Percentiles rank a stretch among this genome's conserved stretches.
phyloP scores from a whole-genome alignment of 23 tunicate genomes.

The Trididemnum nubilum region DNA sequence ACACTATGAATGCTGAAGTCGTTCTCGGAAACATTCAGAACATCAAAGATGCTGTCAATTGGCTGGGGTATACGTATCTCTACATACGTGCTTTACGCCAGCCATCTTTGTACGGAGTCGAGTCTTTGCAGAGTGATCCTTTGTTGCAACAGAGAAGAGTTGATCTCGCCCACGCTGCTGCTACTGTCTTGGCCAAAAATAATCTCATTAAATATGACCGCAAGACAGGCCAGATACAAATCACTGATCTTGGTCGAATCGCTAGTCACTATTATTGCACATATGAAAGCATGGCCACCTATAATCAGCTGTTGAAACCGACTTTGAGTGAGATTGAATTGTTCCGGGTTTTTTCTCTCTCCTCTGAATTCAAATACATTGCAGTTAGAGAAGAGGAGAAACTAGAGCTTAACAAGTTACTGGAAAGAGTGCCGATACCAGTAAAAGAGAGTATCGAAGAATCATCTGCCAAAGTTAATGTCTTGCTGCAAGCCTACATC shows the following conservation, averaged over 20 bases:
- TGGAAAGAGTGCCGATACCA: slow-evolving; percentile 96
- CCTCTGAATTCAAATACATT: slow-evolving; percentile 93
- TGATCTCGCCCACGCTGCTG: slow-evolving; percentile 96
- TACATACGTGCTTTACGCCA: slow-evolving; percentile 81
- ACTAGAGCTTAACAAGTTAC: slow-evolving; percentile 86
- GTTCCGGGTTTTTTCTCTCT: slow-evolving; percentile 95
- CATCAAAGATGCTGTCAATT: slow-evolving; percentile 90
- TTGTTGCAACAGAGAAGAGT: slow-evolving; percentile 81
- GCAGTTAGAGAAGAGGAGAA: slow-evolving; percentile 97
- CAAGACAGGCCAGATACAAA: slow-evolving; percentile 87
- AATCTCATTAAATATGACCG: slow-evolving; percentile 89
- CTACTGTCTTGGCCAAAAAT: slow-evolving; percentile 67
- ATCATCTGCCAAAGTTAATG: slow-evolving; percentile 96
- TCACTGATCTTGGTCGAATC: slow-evolving; percentile 95
- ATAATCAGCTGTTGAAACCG: slow-evolving; percentile 92
- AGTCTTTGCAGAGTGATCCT: slow-evolving; percentile 63
- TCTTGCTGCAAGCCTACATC: slow-evolving; percentile 90
- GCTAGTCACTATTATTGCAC: slow-evolving; percentile 98
- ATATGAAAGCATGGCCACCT: slow-evolving; percentile 96
- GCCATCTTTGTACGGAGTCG: slow-evolving; percentile 77
- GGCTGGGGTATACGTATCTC: slow-evolving; percentile 93
- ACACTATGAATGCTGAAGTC: slow-evolving; percentile 91
- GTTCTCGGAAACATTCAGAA: slow-evolving; percentile 92
- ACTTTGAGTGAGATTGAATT: slow-evolving; percentile 96
- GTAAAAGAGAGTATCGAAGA: slow-evolving; percentile 98